Base-by-base conservation (phyloP, 1,140 invertebrate genomes). In the Nixonia krombeini region DNA sequence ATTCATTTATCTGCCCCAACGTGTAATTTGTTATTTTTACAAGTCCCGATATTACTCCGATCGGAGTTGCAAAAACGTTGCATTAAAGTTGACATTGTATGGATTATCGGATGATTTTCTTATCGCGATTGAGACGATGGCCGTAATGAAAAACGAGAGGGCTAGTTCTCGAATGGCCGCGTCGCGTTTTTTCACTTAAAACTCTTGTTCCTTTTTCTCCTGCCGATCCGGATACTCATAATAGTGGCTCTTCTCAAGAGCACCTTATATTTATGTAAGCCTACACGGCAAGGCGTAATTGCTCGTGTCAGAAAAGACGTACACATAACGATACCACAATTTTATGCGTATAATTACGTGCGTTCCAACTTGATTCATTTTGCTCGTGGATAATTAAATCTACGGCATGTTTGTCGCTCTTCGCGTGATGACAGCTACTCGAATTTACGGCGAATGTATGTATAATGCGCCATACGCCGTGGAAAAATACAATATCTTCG, bases 141-240 rank as follows among this genome's bases (percentile, higher is more conserved):
- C 44, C 45, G 44, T 55, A 52, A 67, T 56, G 51, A 45, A 58
- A 67, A 61, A 61, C 55, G 56, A 56, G 52, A 37, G 56, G 64
- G 37, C 42, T 55, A 40, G 50, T 50, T 66, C 56, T 21, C 31
- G 56, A 67, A 67, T 53, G 59, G 21, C 6, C 2, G n/a, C n/a
- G n/a, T n/a, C n/a, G n/a, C n/a, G 59, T 68, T 57, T 68, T 66
- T 61, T 68, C 64, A 57, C 64, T 61, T 68, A 61, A 69, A 59
- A 53, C 29, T 49, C 21, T 63, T 58, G 44, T 35, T 62, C 42
- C 31, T 63, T 63, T 68, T 69, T 17, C 46, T 40, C 17, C 57
- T 50, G 47, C 46, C 57, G 47, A 49, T 55, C 44, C 55, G 55
- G 58, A 59, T 63, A 59, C 52, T 47, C 40, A 44, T 69, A 58